These are phyloP conservation scores for Condylostylus longicornis DNA, from an alignment of 1,140 invertebrate species.

Conservation along the genomic window DNA sequence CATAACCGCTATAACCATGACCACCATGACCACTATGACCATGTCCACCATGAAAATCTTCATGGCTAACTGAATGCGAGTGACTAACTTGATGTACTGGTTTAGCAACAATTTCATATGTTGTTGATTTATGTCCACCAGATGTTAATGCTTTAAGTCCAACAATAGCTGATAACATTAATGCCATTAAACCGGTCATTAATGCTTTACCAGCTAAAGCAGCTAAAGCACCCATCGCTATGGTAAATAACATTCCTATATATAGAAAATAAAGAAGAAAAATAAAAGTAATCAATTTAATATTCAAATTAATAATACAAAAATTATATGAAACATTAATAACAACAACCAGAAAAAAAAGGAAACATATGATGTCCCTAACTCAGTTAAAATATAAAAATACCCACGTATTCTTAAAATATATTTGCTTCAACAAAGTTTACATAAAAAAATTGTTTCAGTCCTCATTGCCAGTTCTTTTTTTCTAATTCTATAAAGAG, in stretches of 20 bases:
- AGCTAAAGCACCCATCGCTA: constrained; percentile 59
- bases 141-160: constrained; percentile 55
- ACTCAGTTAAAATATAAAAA: no score
- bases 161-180: constrained; percentile 59
- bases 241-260: constrained; percentile 51
- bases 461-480: no score
- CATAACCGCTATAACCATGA: constrained; percentile 39
- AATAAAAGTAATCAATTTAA: constrained; percentile 1
- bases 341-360: no score
- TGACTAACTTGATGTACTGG: constrained; percentile 57
- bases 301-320: neutral
- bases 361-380: no score
- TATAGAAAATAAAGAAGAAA: constrained; percentile 11
- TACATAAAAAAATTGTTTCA: no score
- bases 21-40: constrained; percentile 38
- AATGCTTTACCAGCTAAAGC: constrained; percentile 67
- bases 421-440: no score
- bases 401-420: no score
- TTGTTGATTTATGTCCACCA: constrained; percentile 54
- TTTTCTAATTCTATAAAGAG: no score
- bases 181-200: constrained; percentile 64
- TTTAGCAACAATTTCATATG: constrained; percentile 70
- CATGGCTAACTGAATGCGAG: constrained; percentile 51
- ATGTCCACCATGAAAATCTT: constrained; percentile 41
- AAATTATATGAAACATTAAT: neutral